These are phyloP conservation scores for Philypnodon macrostomus DNA, from an alignment of 2,797 vertebrate species.

Conservation along the genomic window DNA sequence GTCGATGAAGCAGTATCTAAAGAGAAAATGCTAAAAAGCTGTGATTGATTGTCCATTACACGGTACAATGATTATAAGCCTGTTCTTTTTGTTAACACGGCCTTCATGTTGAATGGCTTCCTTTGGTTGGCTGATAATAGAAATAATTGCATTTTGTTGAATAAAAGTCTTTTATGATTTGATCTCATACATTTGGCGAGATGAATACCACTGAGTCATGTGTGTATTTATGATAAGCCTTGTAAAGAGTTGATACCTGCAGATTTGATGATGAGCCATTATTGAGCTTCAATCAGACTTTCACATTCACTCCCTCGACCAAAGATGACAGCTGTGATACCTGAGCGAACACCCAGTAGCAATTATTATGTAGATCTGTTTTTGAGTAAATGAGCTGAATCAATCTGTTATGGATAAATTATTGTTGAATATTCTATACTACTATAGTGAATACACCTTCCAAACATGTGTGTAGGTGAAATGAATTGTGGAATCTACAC, in stretches of 20 bases:
- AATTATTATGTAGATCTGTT: conserved; percentile 29
- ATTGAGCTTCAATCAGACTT: conserved; percentile 33
- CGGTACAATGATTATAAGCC: background rate
- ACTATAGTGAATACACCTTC: too few species aligned
- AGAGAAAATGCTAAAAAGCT: conserved; percentile 1
- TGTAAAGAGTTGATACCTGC: conserved; percentile 28
- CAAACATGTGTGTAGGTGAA: too few species aligned
- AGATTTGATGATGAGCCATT: conserved; percentile 41
- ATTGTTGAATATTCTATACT: background rate
- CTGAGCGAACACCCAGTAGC: conserved; percentile 31
- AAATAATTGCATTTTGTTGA: background rate
- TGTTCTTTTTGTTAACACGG: conserved; percentile 2
- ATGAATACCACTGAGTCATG: conserved; percentile 13
- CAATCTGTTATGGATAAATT: conserved; percentile 1
- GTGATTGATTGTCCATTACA: conserved; percentile 1
- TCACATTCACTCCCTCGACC: conserved; percentile 37
- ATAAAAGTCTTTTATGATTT: background rate
- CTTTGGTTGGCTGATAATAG: background rate
- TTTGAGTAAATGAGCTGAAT: conserved; percentile 13
- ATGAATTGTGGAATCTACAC: too few species aligned
- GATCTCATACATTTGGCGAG: background rate
- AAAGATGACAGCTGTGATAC: conserved; percentile 24
- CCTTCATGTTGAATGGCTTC: conserved; percentile 7
- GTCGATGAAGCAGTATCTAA: conserved; percentile 2
- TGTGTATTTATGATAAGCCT: conserved; percentile 30